Evolutionary conservation across 2,113 vertebrate genomes (phyloP), one percentile per base, ranked within the genome.

Genomic region (Chauna torquata): DNA sequence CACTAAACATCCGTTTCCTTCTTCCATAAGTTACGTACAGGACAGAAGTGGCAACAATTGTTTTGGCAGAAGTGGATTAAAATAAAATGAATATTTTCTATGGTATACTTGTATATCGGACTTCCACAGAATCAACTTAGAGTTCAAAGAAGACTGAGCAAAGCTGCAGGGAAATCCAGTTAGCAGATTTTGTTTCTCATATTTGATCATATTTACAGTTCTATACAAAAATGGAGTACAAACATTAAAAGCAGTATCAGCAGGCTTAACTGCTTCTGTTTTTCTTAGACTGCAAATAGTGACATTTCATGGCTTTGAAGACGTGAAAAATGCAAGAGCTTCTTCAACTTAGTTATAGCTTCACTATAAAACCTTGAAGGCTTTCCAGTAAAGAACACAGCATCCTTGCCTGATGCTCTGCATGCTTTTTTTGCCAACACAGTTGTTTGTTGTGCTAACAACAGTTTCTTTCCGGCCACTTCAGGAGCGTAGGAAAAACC

Each of bases 1-100:
- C 72, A 84, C 88, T 84, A 96, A 78, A 96, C 70, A 92, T 91
- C 94, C 84, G 55, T 80, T 96, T 96, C 96, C 97, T 97, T 68
- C 68, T 59, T 88, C 92, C 70, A 28, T 80, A 88, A 93, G 59
- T 94, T 90, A 88, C 3, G 4, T 6, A 36, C 47, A 76, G 88
- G 94, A 87, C 93, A 88, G 71, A 57, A 82, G 34, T 25, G 91
- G 91, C 86, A 75, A 50, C 40, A 40, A 91, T 93, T 75, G 82
- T 76, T 93, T 92, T 62, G 47, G 45, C 20, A 50, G 44, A 89
- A 58, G 55, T 11, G 38, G 65, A 75, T 69, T 42, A 70, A 38
- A 61, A 54, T 57, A 83, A 88, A 74, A 62, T 50, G 15, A 77
- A 16, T 61, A 23, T 94, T 94, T 94, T 91, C 58, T 72, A 8